phyloP scores from a whole-genome alignment of 1,140 invertebrate species.

The Drosophila jambulina region DNA sequence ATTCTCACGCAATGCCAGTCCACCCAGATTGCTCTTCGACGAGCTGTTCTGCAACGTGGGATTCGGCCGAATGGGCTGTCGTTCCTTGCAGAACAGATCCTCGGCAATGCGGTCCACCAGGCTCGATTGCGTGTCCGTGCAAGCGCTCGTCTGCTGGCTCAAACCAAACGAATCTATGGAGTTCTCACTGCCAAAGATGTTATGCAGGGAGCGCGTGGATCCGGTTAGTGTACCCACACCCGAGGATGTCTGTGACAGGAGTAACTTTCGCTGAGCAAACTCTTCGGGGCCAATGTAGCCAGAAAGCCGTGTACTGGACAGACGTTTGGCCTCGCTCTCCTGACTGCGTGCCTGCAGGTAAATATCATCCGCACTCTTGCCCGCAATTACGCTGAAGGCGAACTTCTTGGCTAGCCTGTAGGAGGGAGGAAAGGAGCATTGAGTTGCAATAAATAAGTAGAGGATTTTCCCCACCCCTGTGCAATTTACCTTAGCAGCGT shows the following conservation, averaged over 20 bases:
- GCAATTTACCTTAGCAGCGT: conserved; percentile 79
- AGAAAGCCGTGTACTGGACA: conserved; percentile 61
- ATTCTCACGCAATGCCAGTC: conserved; percentile 75
- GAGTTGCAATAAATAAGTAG: not conserved
- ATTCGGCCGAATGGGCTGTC: conserved; percentile 63
- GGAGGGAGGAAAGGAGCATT: not conserved
- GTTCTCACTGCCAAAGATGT: conserved; percentile 71
- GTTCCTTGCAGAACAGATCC: conserved; percentile 56
- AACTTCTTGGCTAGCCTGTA: conserved; percentile 87
- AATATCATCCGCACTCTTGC: conserved; percentile 86
- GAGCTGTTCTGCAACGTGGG: conserved; percentile 73
- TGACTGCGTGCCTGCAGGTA: conserved; percentile 81
- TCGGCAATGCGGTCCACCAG: conserved; percentile 69
- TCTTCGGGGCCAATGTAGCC: conserved; percentile 84
- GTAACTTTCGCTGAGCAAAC: conserved; percentile 70
- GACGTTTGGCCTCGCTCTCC: conserved; percentile 63
- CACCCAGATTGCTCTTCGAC: conserved; percentile 78
- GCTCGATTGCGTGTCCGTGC: conserved; percentile 55
- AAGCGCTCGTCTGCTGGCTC: conserved; percentile 48
- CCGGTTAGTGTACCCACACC: conserved; percentile 24
- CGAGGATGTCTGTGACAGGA: conserved; percentile 42
- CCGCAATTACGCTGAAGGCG: conserved; percentile 86
- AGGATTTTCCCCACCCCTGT: not conserved
- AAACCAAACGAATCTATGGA: conserved; percentile 70
- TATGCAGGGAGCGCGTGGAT: conserved; percentile 53